Percentiles rank a stretch among this genome's conserved stretches.
These are phyloP conservation scores for Trissolcus basalis DNA, from an alignment of 1,140 invertebrate species.

Conservation along the genomic window DNA sequence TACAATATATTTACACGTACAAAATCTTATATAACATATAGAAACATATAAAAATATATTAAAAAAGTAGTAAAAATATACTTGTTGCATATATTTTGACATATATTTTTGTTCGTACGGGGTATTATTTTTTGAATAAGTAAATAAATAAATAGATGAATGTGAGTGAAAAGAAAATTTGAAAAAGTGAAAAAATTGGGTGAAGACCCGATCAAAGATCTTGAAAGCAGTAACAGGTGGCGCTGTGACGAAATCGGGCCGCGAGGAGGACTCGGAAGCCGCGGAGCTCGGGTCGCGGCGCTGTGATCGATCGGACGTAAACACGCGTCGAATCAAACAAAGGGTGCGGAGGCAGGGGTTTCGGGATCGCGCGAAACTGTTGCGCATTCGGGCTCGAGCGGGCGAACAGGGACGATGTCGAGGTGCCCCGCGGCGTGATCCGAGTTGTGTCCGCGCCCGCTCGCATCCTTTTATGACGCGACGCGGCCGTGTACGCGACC, in stretches of 20 bases:
- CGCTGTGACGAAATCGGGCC: slow-evolving; percentile 15
- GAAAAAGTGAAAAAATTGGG: no score
- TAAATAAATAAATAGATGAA: no score
- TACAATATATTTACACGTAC: no score
- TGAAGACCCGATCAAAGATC: no score
- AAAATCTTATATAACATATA: no score
- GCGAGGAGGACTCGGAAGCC: slow-evolving; percentile 17
- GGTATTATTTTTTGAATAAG: no score
- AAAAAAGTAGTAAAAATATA: no score
- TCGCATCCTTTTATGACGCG: slow-evolving; percentile 14
- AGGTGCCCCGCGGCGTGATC: slow-evolving; percentile 31
- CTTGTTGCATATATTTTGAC: no score
- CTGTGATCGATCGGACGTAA: slow-evolving; percentile 47
- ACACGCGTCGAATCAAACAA: slow-evolving; percentile 53
- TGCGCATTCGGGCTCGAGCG: slow-evolving; percentile 53
- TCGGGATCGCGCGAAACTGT: slow-evolving; percentile 51
- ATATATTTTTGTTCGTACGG: no score
- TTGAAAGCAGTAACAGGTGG: background rate
- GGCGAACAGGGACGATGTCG: slow-evolving; percentile 28
- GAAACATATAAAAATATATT: no score
- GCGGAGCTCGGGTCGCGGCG: slow-evolving; percentile 49
- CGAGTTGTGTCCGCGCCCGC: slow-evolving; percentile 17
- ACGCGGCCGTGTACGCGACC: slow-evolving; percentile 32
- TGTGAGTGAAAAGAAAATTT: no score
- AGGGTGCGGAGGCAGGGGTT: slow-evolving; percentile 11